phyloP scores from a whole-genome alignment of 2,797 vertebrate genomes.

The Acrocephalus scirpaceus region DNA sequence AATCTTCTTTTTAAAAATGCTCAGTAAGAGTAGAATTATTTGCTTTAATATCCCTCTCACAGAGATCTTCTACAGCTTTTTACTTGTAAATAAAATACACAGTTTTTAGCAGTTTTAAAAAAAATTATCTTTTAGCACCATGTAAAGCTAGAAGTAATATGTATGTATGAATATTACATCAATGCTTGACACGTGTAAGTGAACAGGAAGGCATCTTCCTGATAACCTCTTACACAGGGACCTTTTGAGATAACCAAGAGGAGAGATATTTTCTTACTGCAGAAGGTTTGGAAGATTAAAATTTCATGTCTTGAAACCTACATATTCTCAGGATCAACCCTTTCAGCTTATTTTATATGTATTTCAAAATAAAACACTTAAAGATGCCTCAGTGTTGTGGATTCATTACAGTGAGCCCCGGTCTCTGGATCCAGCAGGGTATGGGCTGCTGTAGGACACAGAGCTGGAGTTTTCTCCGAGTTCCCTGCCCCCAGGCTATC shows the following conservation, averaged over 20 bases:
- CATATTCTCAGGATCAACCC: neutral
- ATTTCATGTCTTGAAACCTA: neutral
- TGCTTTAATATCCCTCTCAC: neutral
- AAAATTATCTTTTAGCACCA: neutral
- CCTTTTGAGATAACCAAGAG: neutral
- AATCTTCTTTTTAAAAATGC: neutral
- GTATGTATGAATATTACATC: neutral
- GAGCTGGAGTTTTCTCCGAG: neutral
- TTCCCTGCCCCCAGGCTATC: too few relatives aligned
- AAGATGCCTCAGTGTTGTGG: neutral
- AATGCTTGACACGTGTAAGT: neutral
- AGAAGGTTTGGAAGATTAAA: neutral
- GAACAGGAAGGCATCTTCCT: neutral
- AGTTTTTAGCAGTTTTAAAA: neutral
- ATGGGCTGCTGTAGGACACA: neutral
- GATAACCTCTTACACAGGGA: neutral
- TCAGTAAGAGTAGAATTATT: neutral
- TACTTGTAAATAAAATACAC: neutral
- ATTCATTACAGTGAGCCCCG: neutral
- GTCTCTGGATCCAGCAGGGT: neutral
- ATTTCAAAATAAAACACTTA: neutral
- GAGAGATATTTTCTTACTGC: neutral
- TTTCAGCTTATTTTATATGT: neutral
- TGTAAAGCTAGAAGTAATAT: neutral
- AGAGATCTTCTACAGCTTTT: neutral